These are phyloP conservation scores for Anastrepha obliqua DNA, from an alignment of 1,140 invertebrate genomes.

Conservation along the genomic window DNA sequence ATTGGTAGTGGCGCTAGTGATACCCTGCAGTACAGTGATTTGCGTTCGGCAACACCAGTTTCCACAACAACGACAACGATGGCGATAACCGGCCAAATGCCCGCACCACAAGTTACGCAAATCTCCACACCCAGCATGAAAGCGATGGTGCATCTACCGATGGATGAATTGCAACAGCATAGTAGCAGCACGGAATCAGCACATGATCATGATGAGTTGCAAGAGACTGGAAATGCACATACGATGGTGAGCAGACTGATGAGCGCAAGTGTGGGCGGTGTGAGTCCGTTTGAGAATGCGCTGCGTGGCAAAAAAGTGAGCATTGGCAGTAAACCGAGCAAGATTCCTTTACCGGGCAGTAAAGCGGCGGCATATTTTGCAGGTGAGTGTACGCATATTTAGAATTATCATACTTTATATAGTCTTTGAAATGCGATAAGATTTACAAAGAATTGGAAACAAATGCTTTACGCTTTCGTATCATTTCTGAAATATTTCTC, in stretches of 20 bases:
- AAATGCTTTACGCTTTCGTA: not conserved
- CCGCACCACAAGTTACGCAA: constrained; percentile 64
- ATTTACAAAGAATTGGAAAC: not conserved
- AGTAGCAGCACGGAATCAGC: constrained; percentile 80
- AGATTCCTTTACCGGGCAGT: constrained; percentile 81
- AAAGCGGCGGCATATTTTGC: constrained; percentile 71
- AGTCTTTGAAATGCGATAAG: not conserved
- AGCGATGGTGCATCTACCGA: constrained; percentile 76
- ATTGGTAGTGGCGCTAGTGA: constrained; percentile 62
- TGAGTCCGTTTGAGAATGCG: constrained; percentile 67
- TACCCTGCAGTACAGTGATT: constrained; percentile 18
- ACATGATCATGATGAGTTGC: constrained; percentile 77
- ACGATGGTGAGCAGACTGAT: constrained; percentile 59
- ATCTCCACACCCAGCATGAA: constrained; percentile 76
- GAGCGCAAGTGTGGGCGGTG: constrained; percentile 70
- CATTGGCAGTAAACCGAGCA: constrained; percentile 80
- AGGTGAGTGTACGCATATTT: constrained; percentile 68
- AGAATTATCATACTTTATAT: not conserved
- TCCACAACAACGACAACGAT: constrained; percentile 57
- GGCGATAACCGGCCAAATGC: constrained; percentile 55
- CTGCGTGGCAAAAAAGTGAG: constrained; percentile 63
- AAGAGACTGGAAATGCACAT: not conserved
- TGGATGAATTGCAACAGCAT: constrained; percentile 77
- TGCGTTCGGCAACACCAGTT: constrained; percentile 61
- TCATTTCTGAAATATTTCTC: not conserved